Evolutionary conservation across 2,113 vertebrate species (phyloP).

Genomic region (Melanerpes formicivorus): DNA sequence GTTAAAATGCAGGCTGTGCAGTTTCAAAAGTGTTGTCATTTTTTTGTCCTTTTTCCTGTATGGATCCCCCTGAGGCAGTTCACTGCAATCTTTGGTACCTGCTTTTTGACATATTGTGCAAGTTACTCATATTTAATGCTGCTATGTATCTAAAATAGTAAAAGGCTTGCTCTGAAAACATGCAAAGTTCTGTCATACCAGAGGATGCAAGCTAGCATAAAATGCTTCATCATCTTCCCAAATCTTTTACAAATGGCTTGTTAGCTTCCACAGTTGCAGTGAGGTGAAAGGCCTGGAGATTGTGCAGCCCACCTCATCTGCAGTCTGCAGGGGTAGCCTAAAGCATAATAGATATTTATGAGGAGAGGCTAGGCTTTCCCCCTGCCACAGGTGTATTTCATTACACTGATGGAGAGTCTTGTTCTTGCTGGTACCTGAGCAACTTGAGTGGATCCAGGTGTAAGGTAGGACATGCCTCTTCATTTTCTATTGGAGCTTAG

Average conservation of each 20-base stretch:
- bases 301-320: too few species aligned
- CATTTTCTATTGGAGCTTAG: neutral
- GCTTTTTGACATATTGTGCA: neutral
- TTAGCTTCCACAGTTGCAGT: too few species aligned
- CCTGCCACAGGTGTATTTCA: neutral
- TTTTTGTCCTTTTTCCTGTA: neutral
- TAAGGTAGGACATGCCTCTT: accelerated
- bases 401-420: neutral
- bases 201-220: neutral
- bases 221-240: neutral
- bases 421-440: neutral
- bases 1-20: neutral
- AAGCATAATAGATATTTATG: neutral
- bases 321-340: too few species aligned
- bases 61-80: neutral
- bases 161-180: neutral
- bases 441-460: neutral
- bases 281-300: too few species aligned
- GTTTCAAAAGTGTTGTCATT: neutral
- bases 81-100: neutral
- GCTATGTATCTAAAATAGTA: neutral
- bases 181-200: neutral
- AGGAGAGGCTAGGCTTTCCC: neutral
- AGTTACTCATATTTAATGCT: neutral
- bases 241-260: neutral